Conservation (phyloP, 2,888 invertebrate species). For the Hermaeophaga mercurialis region DNA sequence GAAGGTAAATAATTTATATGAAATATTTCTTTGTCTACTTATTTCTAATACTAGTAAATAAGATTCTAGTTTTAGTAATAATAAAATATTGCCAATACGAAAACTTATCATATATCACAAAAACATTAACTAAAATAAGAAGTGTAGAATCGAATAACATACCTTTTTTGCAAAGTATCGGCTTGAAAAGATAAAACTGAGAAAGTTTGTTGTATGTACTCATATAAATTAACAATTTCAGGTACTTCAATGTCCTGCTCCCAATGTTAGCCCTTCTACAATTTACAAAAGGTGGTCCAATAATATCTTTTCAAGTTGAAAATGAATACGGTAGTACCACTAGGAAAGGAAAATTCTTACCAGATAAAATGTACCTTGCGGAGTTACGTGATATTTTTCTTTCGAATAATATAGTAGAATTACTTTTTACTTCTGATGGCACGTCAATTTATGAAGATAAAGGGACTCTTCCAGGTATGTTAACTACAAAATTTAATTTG, state of each 20-base stretch:
- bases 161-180: too few species aligned
- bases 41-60: too few species aligned
- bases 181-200: too few species aligned
- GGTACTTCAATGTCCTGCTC: slow-evolving; percentile 53
- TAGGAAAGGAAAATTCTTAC: slow-evolving; percentile 38
- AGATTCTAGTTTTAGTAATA: too few species aligned
- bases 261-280: slow-evolving; percentile 60
- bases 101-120: too few species aligned
- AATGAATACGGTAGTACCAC: slow-evolving; percentile 63
- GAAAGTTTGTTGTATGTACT: too few species aligned
- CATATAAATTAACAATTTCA: slow-evolving; percentile 31
- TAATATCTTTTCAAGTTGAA: slow-evolving; percentile 88
- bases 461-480: slow-evolving; percentile 53
- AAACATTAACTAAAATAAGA: too few species aligned
- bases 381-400: slow-evolving; percentile 52
- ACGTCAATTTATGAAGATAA: slow-evolving; percentile 47
- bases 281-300: slow-evolving; percentile 80
- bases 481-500: too few species aligned
- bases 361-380: slow-evolving; percentile 47
- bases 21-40: too few species aligned
- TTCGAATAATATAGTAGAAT: slow-evolving; percentile 54
- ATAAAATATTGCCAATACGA: too few species aligned
- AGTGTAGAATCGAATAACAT: too few species aligned
- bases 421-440: slow-evolving; percentile 63
- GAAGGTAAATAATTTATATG: slow-evolving; percentile 41